phyloP scores from a whole-genome alignment of 2,797 vertebrate genomes.

The Manis javanica region DNA sequence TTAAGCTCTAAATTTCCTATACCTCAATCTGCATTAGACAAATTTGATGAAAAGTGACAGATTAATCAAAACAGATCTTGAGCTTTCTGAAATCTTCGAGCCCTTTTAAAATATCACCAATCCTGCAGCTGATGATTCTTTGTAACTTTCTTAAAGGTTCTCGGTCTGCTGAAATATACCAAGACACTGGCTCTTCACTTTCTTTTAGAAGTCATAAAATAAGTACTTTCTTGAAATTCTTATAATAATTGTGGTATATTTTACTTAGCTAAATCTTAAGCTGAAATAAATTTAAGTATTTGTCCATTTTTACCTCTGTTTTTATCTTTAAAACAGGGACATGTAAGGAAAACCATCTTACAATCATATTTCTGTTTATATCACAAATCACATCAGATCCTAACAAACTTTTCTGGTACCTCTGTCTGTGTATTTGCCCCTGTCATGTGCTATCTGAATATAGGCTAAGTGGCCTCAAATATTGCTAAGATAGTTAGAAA shows the following conservation, averaged over 20 bases:
- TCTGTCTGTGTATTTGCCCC: background rate
- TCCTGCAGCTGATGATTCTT: background rate
- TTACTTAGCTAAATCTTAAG: background rate
- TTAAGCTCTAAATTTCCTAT: no score
- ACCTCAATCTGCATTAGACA: no score
- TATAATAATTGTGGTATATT: background rate
- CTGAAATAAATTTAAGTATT: background rate
- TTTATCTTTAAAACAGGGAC: background rate
- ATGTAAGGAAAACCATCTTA: background rate
- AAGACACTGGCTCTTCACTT: background rate
- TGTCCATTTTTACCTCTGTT: background rate
- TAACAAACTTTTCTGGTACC: background rate
- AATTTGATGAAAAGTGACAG: no score
- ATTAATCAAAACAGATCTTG: background rate
- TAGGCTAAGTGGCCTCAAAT: no score
- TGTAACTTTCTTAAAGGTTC: background rate
- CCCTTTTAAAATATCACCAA: background rate
- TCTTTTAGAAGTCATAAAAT: background rate
- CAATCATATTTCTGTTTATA: background rate
- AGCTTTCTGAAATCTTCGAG: constrained; percentile 26
- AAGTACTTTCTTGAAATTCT: background rate
- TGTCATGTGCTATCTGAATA: no score
- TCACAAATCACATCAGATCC: background rate
- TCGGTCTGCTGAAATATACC: background rate
- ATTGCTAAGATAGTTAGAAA: no score